These are phyloP conservation scores for Hycleus phaleratus DNA, from an alignment of 1,140 invertebrate species.

Conservation along the genomic window DNA sequence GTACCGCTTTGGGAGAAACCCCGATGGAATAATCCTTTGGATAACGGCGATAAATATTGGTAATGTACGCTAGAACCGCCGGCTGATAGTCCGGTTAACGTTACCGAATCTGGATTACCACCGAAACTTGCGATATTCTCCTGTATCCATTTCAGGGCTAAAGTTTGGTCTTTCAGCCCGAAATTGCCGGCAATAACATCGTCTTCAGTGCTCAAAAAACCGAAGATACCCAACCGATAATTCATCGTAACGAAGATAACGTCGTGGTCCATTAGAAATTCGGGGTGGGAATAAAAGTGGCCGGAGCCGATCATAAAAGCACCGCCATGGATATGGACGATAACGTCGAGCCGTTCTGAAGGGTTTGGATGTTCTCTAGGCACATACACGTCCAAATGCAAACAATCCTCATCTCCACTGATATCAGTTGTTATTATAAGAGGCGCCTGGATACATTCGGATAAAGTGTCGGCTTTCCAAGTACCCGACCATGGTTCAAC, in stretches of 20 bases:
- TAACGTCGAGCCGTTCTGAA: slow-evolving; percentile 40
- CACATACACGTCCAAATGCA: slow-evolving; percentile 20
- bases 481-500: slow-evolving; percentile 23
- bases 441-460: slow-evolving; percentile 7
- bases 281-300: slow-evolving; percentile 36
- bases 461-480: slow-evolving; percentile 13
- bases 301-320: slow-evolving; percentile 48
- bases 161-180: no score
- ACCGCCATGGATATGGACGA: slow-evolving; percentile 51
- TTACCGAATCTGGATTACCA: slow-evolving; percentile 49
- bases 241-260: slow-evolving; percentile 56
- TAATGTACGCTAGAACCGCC: slow-evolving; percentile 49
- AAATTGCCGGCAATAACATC: slow-evolving; percentile 40
- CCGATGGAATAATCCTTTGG: slow-evolving; percentile 51
- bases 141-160: no score
- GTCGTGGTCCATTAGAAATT: slow-evolving; percentile 49
- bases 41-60: slow-evolving; percentile 44
- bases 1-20: slow-evolving; percentile 73
- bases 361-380: slow-evolving; percentile 30
- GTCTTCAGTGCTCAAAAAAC: slow-evolving; percentile 28
- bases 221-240: slow-evolving; percentile 50
- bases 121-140: no score
- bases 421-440: background rate
- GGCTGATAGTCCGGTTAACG: slow-evolving; percentile 36
- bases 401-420: slow-evolving; percentile 15